Conservation (phyloP, 64 coral and sea anemone genomes). For the Stylophora pistillata region DNA sequence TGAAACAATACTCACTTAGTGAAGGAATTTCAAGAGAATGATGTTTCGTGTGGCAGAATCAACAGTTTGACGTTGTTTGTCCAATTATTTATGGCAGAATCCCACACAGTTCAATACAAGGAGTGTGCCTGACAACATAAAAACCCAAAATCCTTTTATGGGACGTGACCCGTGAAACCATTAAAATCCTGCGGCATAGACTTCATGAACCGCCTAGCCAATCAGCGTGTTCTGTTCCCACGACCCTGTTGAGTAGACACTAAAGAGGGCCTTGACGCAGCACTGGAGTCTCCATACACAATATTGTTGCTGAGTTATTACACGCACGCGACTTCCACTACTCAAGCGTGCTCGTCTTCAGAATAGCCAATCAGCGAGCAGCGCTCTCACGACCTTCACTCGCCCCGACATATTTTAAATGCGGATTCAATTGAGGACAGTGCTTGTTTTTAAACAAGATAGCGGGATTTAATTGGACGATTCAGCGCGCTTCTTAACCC, state of each 20-base stretch:
- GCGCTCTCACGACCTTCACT: slow-evolving; percentile 57
- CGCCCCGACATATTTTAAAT: slow-evolving; percentile 57
- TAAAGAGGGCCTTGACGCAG: slow-evolving; percentile 3
- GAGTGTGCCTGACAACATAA: slow-evolving; percentile 3
- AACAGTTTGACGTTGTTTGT: slow-evolving; percentile 17
- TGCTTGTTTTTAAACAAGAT: slow-evolving; percentile 62
- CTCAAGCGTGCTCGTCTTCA: slow-evolving; percentile 55
- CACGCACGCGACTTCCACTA: slow-evolving; percentile 59
- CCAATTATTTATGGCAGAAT: not conserved
- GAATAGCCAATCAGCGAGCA: slow-evolving; percentile 39
- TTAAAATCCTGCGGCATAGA: not conserved
- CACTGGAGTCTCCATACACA: slow-evolving; percentile 2
- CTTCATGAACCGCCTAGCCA: not conserved
- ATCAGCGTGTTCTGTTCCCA: slow-evolving; percentile 73
- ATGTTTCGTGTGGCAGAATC: slow-evolving; percentile 10
- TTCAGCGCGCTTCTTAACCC: slow-evolving; percentile 21
- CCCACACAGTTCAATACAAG: slow-evolving; percentile 5
- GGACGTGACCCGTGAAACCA: slow-evolving; percentile 31
- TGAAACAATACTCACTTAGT: no score
- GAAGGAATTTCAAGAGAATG: not conserved
- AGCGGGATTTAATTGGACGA: slow-evolving; percentile 45
- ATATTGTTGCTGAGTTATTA: slow-evolving; percentile 49
- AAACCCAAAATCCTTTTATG: not conserved
- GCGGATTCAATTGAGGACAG: slow-evolving; percentile 29
- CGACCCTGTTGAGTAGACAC: slow-evolving; percentile 24